Evolutionary conservation across 2,888 invertebrate genomes (phyloP), one percentile per base, ranked within the genome.

Genomic region (Eustalomyia histrio): DNA sequence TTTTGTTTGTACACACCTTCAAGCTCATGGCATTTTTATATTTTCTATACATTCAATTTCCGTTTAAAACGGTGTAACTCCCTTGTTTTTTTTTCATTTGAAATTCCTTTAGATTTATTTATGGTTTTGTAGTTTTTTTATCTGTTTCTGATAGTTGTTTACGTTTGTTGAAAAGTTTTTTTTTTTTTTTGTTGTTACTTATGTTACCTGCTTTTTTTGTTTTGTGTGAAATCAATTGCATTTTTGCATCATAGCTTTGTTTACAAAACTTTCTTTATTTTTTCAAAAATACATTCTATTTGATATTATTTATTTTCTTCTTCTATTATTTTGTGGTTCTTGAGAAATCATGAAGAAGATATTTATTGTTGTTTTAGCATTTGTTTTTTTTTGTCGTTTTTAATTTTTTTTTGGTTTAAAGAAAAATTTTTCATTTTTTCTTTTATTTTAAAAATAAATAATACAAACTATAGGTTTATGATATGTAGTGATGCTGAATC

Each of bases 71-170:
- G 14, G 1, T 47, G 43, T 14, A 39, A 60, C 12, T 17, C 12
- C 39, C 35, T 12, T 17, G 6, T 16, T 17, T 58, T 9, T 33
- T 17, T 12, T 39, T 18, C n/a, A 5, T 47, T 47, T 3, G 6
- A 14, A 47, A 7, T 39, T 35, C 7, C 18, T 18, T 39, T 18
- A 60, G 39, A 14, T 60, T 18, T 60, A 60, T 60, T 60, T 60
- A 60, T 60, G 39, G 18, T 47, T 12, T 35, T 58, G 17, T 18
- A 35, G 35, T 60, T 60, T 60, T 35, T 5, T 17, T 35, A 35
- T 18, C 35, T 60, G 60, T 60, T 60, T 16, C 12, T 39, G 60
- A 60, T 39, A 39, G 18, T 10, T 39, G 1, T 39, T 39, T 39
- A 12, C 29, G 7, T 39, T 39, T 47, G 43, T 47, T 14, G 43